Percentiles rank a stretch among this genome's conserved stretches.
Evolutionary conservation across 2,797 vertebrate genomes (phyloP).

Genomic region (Myotis daubentonii): DNA sequence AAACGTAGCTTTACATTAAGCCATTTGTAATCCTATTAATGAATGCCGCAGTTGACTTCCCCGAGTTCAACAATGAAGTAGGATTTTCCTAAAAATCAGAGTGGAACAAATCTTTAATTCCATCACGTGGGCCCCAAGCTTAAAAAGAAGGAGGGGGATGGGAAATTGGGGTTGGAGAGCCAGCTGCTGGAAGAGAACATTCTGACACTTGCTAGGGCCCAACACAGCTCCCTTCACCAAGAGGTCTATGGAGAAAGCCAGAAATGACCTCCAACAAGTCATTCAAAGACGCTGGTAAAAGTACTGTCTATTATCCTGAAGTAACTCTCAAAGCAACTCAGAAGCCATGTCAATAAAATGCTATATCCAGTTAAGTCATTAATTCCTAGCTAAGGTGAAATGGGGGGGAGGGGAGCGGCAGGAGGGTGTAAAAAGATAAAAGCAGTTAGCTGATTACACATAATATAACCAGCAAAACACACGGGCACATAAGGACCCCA

Average conservation of each 20-base stretch:
- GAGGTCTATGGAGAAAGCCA: neutral
- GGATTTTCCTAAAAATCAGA: slow-evolving; percentile 54
- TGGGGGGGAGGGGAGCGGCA: neutral
- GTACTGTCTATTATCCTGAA: slow-evolving; percentile 5
- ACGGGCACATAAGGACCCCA: neutral
- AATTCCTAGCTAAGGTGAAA: neutral
- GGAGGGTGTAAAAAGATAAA: neutral
- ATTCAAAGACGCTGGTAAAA: neutral
- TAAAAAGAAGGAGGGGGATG: neutral
- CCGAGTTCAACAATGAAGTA: neutral
- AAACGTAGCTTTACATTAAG: slow-evolving; percentile 9
- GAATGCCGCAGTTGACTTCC: neutral
- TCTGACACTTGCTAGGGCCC: neutral
- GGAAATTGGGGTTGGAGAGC: neutral
- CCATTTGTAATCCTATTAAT: slow-evolving; percentile 42
- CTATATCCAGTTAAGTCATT: neutral
- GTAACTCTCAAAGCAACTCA: slow-evolving; percentile 1
- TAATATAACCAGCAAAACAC: neutral
- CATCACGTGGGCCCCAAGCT: neutral
- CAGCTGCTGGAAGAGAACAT: neutral
- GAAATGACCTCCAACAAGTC: neutral
- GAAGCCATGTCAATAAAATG: slow-evolving; percentile 37
- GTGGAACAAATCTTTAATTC: slow-evolving; percentile 1
- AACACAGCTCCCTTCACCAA: neutral
- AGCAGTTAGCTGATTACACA: neutral